phyloP scores from a whole-genome alignment of 2,797 vertebrate species.

The Takifugu ocellatus region DNA sequence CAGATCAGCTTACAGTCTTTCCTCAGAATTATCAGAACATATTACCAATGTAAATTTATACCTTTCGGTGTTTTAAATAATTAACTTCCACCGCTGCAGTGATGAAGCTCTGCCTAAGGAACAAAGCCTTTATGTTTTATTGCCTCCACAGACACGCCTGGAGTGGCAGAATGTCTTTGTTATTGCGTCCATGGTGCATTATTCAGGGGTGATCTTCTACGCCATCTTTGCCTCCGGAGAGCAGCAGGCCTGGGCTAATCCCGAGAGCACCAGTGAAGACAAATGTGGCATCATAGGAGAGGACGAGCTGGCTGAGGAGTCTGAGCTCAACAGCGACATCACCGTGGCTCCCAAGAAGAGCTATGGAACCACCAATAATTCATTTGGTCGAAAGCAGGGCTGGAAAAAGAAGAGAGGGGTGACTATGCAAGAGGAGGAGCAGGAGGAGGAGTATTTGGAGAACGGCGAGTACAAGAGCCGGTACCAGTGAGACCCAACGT shows the following conservation, averaged over 20 bases:
- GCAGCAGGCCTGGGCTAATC: slow-evolving; percentile 96
- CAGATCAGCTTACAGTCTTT: background rate
- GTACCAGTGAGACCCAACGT: slow-evolving; percentile 69
- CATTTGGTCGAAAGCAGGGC: slow-evolving; percentile 70
- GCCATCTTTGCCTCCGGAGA: slow-evolving; percentile 98
- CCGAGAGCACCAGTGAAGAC: slow-evolving; percentile 87
- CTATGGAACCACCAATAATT: slow-evolving; percentile 88
- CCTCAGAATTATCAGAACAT: background rate
- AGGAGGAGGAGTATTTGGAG: slow-evolving; percentile 80
- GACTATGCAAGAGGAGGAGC: slow-evolving; percentile 79
- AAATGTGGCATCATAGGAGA: slow-evolving; percentile 91
- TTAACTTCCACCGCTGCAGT: slow-evolving; percentile 3
- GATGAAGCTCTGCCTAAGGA: no score
- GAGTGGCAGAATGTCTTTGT: slow-evolving; percentile 98
- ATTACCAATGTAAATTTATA: slow-evolving; percentile 7
- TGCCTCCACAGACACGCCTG: slow-evolving; percentile 84
- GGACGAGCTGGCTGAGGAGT: slow-evolving; percentile 93
- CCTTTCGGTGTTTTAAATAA: slow-evolving; percentile 17
- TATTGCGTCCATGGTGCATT: slow-evolving; percentile 94
- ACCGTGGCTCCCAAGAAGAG: slow-evolving; percentile 74
- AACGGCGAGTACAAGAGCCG: slow-evolving; percentile 81
- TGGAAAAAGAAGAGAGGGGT: slow-evolving; percentile 79
- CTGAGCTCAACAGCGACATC: slow-evolving; percentile 81
- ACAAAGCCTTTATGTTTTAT: slow-evolving; percentile 7
- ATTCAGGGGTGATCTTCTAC: slow-evolving; percentile 95